These are phyloP conservation scores for Cardiocondyla obscurior DNA, from an alignment of 1,140 invertebrate species.

Conservation along the genomic window DNA sequence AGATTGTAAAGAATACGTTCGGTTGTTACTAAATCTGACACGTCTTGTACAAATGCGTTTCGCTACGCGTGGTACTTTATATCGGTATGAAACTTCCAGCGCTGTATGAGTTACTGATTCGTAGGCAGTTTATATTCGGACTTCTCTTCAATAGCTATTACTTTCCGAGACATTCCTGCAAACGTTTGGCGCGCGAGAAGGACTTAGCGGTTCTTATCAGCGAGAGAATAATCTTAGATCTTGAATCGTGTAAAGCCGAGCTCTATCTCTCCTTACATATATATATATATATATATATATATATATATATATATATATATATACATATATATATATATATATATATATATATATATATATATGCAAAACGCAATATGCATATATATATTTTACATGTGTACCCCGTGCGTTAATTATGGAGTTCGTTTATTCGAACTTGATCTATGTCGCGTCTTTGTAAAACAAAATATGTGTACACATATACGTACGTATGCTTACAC, in stretches of 20 bases:
- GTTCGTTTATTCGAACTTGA: constrained; percentile 30
- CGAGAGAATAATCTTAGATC: constrained; percentile 40
- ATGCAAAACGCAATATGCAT: too few relatives aligned
- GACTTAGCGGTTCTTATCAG: constrained; percentile 29
- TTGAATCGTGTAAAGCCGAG: constrained; percentile 22
- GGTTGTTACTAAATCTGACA: constrained; percentile 3
- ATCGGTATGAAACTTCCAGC: constrained; percentile 37
- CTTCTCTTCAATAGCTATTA: not conserved
- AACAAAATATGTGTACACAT: constrained; percentile 35
- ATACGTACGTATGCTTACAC: constrained; percentile 1
- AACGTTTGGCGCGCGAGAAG: not conserved
- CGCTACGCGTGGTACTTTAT: constrained; percentile 17
- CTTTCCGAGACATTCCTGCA: constrained; percentile 25
- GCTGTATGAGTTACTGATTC: constrained; percentile 56
- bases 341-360: too few relatives aligned
- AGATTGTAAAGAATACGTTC: not conserved
- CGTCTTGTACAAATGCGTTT: not conserved
- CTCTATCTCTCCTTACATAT: constrained; percentile 13
- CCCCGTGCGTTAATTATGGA: constrained; percentile 29
- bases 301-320: too few relatives aligned
- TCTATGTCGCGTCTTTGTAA: constrained; percentile 55
- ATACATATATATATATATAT: too few relatives aligned
- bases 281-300: too few relatives aligned
- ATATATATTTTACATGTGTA: constrained; percentile 34
- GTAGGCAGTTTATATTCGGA: not conserved